Evolutionary conservation across 2,888 invertebrate genomes (phyloP), one percentile per base, ranked within the genome.

Genomic region (Stenichneumon culpator): DNA sequence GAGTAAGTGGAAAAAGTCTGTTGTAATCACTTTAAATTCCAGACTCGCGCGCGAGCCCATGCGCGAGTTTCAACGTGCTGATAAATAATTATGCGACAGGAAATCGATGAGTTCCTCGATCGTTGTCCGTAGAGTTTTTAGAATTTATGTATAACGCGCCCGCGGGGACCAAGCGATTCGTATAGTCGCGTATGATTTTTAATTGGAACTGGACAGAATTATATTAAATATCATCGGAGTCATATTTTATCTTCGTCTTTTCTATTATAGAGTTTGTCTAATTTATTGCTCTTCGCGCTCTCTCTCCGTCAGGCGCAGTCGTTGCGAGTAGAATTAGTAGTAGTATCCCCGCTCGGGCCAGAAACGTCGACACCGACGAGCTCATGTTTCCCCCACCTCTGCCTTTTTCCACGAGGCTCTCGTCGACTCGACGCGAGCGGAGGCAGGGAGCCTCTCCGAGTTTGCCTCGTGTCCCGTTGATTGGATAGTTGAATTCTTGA

Each of bases 401-500:
- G 28, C 7, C 65, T n/a, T 47, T 52, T 28, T 44, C 28, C 22
- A 75, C 36, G 73, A 50, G 79, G 63, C 70, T 36, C 70, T 36
- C 67, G 69, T 19, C 19, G 44, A 28, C 25, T 11, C 16, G 25
- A 67, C 79, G 74, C 77, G 73, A 67, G 75, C 44, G 52, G 77
- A 73, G 67, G 63, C 32, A n/a, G 73, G 68, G 68, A 50, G 65
- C 82, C 75, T 79, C 84, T 79, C 67, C 60, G 75, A 72, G 75
- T 65, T 72, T 36, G 75, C 77, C 79, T 85, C 85, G 70, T 86
- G 87, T 86, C 87, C 84, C 88, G 87, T 87, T 88, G 89, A 89
- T 89, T 89, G 88, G 89, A 89, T 89, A 89, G 88, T 90, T 88
- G 88, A 89, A 90, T 88, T 90, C 90, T 90, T 90, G 90, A 90